Percentiles rank a stretch among this genome's conserved stretches.
Conservation (phyloP, 1,140 invertebrate genomes). For the Drosophila cardini region DNA sequence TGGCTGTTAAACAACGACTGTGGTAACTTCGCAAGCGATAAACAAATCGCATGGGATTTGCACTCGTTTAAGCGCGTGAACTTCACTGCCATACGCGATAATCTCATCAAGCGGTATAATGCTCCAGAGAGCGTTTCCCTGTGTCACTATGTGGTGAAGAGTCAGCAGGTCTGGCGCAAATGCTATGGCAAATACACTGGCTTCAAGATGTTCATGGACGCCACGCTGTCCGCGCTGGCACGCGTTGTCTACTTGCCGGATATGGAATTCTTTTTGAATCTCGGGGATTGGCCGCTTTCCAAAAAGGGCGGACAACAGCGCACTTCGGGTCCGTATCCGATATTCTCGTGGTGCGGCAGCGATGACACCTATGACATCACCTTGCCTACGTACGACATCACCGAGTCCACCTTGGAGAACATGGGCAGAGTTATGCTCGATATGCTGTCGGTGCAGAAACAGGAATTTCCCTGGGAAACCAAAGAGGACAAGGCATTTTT, state of each 20-base stretch:
- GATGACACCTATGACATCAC: conserved; percentile 94
- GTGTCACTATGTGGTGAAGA: conserved; percentile 95
- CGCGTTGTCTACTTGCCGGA: conserved; percentile 94
- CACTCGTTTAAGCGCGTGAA: conserved; percentile 89
- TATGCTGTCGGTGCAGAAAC: conserved; percentile 93
- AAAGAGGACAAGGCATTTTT: conserved; percentile 94
- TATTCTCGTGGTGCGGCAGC: conserved; percentile 99
- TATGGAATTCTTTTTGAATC: conserved; percentile 95
- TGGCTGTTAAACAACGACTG: conserved; percentile 91
- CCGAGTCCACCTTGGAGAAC: conserved; percentile 95
- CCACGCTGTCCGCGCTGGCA: conserved; percentile 92
- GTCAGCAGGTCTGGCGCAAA: conserved; percentile 93
- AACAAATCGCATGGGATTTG: conserved; percentile 92
- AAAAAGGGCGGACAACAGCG: conserved; percentile 85
- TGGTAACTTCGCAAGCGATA: conserved; percentile 85
- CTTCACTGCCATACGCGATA: conserved; percentile 89
- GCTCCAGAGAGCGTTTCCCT: conserved; percentile 91
- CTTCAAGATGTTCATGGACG: conserved; percentile 98
- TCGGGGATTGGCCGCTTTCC: conserved; percentile 97
- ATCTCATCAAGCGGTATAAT: conserved; percentile 88
- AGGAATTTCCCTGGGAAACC: conserved; percentile 88
- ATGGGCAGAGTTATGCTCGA: conserved; percentile 96
- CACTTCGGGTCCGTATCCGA: conserved; percentile 87
- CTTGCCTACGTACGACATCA: conserved; percentile 97
- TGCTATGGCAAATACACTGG: conserved; percentile 98